phyloP scores from a whole-genome alignment of 2,888 invertebrate species.

The Dryadula phaetusa region DNA sequence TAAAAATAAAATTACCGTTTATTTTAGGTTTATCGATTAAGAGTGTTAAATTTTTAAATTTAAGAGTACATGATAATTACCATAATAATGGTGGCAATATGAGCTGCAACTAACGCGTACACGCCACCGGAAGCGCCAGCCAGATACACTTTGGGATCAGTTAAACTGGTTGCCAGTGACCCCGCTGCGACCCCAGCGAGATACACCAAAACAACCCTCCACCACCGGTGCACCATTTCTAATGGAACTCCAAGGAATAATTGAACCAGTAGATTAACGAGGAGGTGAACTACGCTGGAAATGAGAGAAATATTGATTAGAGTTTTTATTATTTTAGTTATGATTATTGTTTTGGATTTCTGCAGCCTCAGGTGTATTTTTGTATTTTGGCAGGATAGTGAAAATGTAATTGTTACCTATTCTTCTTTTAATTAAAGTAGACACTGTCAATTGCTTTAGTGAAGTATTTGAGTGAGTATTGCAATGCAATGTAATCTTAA shows the following conservation, averaged over 20 bases:
- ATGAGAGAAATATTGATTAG: constrained; percentile 13
- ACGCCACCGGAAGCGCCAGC: constrained; percentile 98
- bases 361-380: too few relatives aligned
- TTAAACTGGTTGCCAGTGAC: constrained; percentile 91
- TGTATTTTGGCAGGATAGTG: too few relatives aligned
- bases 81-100: constrained; percentile 95
- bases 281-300: constrained; percentile 91
- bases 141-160: constrained; percentile 90
- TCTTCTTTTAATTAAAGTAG: too few relatives aligned
- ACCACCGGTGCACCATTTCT: constrained; percentile 98
- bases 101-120: constrained; percentile 96
- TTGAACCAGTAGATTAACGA: constrained; percentile 96
- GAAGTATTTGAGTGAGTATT: too few relatives aligned
- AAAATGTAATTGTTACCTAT: too few relatives aligned
- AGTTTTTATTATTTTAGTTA: neutral
- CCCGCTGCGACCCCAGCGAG: constrained; percentile 93
- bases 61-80: constrained; percentile 70
- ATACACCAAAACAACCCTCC: constrained; percentile 94
- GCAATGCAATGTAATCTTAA: too few relatives aligned
- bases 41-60: too few relatives aligned
- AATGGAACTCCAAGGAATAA: constrained; percentile 96
- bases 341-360: neutral
- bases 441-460: too few relatives aligned
- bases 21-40: too few relatives aligned
- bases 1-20: too few relatives aligned